Evolutionary conservation across 2,797 vertebrate species (phyloP), one percentile per base, ranked within the genome.

Genomic region (Pseudopleuronectes americanus): DNA sequence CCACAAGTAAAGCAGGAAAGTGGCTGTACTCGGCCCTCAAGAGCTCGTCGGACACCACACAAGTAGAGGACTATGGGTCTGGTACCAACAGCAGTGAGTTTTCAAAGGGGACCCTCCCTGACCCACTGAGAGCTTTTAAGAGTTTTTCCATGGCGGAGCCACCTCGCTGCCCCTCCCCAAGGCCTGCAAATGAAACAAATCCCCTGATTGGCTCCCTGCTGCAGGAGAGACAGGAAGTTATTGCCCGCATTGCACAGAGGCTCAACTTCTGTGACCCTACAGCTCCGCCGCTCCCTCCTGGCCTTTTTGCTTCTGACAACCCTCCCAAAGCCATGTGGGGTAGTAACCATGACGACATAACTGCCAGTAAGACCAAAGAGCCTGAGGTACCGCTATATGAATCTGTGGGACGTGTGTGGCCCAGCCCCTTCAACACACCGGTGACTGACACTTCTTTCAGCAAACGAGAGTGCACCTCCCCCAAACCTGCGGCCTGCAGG

Each of bases 191-290:
- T 14, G 97, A 99, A 84, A 93, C 95, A 31, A 98, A 97, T 87
- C 97, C 97, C 72, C 90, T 99, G 85, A 99, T 99, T 83, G 97
- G 96, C 66, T 97, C 96, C 57, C 92, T 99, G 83, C 96, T 99
- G 87, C 97, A 98, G 80, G 97, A 99, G 71, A 94, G 97, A 70
- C 97, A 99, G 80, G 97, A 99, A 87, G 96, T 99, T 70, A 99
- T 99, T 4, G 97, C 97, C 71, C 96, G 98, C 84, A 99, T 99
- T 47, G 97, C 98, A 80, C 97, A 99, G 89, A 96, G 97, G 87
- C 93, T 99, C 85, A 96, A 97, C 89, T 96, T 97, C 90, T 99
- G 97, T 79, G 97, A 99, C 90, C 96, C 96, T 60, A 95, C 95
- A 1, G 93, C 96, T 57, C 95, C 97, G 0, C 95, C 93, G 8